Evolutionary conservation across 37 sponge, comb jelly and placozoan genomes (phyloP).

Genomic region (Haliclona indistincta): DNA sequence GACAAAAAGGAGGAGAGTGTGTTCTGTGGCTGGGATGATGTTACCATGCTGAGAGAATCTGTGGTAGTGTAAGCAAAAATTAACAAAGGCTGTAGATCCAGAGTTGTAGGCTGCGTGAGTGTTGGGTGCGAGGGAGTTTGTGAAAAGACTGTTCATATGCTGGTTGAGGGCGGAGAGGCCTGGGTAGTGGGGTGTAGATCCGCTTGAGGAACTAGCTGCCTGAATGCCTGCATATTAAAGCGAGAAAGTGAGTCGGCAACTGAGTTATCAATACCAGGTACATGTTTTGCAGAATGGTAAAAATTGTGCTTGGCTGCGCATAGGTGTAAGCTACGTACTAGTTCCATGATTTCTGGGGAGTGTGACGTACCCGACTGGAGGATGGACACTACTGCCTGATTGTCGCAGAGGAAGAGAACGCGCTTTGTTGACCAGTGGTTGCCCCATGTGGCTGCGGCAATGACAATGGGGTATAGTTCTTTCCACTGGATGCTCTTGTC

Average conservation of each 20-base stretch:
- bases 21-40: constrained; percentile 6
- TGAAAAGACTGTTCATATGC: background rate
- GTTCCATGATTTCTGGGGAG: background rate
- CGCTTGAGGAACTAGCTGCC: constrained; percentile 8
- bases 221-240: constrained; percentile 14
- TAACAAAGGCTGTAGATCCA: background rate
- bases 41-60: background rate
- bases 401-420: constrained; percentile 25
- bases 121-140: background rate
- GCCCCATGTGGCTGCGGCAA: constrained; percentile 29
- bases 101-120: constrained; percentile 5
- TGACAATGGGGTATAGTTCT: constrained; percentile 23
- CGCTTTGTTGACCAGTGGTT: background rate
- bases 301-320: constrained; percentile 9
- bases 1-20: constrained; percentile 2
- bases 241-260: constrained; percentile 26
- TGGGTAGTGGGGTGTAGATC: background rate
- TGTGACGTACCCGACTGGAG: background rate
- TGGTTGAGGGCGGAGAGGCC: background rate
- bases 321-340: constrained; percentile 1
- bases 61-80: background rate
- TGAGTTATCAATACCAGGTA: constrained; percentile 11
- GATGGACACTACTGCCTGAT: constrained; percentile 11
- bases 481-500: constrained; percentile 6
- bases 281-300: constrained; percentile 5